A percentile compares a stretch with the other conserved stretches of the same genome.
Conservation (phyloP, 2,888 invertebrate species). For the Pherbina coryleti region DNA sequence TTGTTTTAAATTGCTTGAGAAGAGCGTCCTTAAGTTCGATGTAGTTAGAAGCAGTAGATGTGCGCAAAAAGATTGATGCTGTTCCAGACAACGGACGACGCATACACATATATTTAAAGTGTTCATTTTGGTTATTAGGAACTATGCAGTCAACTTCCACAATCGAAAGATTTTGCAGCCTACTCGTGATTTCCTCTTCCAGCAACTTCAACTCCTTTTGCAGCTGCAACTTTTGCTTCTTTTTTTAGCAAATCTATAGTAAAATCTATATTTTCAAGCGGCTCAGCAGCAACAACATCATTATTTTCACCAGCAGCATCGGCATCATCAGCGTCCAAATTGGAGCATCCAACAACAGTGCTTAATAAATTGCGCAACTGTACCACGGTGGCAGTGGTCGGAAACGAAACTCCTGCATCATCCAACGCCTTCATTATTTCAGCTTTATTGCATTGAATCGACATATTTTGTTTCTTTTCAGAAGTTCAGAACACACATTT, state of each 20-base stretch:
- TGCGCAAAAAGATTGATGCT: background rate
- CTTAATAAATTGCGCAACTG: conserved; percentile 23
- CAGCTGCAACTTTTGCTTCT: background rate
- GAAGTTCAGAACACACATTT: too few relatives aligned
- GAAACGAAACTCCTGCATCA: background rate
- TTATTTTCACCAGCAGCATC: background rate
- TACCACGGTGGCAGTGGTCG: background rate
- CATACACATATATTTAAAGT: background rate
- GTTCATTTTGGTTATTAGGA: background rate
- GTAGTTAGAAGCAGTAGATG: background rate
- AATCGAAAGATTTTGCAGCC: conserved; percentile 4
- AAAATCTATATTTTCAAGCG: background rate
- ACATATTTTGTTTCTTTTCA: too few relatives aligned
- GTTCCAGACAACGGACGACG: background rate
- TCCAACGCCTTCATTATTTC: background rate
- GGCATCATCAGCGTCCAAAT: background rate
- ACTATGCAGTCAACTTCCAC: conserved; percentile 28
- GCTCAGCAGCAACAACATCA: background rate
- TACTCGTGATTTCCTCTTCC: background rate
- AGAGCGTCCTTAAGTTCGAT: conserved; percentile 2
- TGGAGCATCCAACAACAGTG: background rate
- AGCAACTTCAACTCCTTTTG: background rate
- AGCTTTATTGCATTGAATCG: too few relatives aligned
- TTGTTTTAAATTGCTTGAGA: background rate
- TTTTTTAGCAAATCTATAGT: conserved; percentile 4